Evolutionary conservation across 2,113 vertebrate genomes (phyloP), one percentile per base, ranked within the genome.

Genomic region (Cromileptes altivelis): DNA sequence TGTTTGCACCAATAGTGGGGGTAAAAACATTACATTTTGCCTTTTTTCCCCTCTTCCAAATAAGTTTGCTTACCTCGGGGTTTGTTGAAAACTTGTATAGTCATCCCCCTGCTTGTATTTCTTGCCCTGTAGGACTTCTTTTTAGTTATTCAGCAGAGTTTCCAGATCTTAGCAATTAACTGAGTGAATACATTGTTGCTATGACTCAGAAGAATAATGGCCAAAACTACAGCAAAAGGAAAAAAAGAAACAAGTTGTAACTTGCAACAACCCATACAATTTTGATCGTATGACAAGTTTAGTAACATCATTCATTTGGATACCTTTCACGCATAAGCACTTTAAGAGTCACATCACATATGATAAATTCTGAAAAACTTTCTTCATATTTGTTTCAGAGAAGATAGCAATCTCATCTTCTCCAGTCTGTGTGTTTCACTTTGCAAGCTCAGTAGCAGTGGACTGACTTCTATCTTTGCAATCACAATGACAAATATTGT

Each of bases 401-500:
- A 53, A 69, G 27, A 69, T 63, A 45, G 5, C 23, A 27, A 6
- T 7, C 47, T 55, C 9, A 27, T 62, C 33, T 17, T 11, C 11
- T 27, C 40, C 47, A 2, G 37, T 52, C 40, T 57, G 15, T 75
- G 70, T 53, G 49, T 55, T 45, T 37, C 50, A 68, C 33, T 65
- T 58, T 80, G 55, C 68, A 72, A 23, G 70, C 53, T 50, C 4
- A 19, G 30, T 7, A 61, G 15, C 80, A 75, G 72, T 37, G 12
- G 3, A 55, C 14, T 69, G 60, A 55, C 57, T 81, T 55, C 15
- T 3, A 23, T 70, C 37, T 57, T 58, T 40, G 19, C 63, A 62
- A 37, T 77, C 25, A 40, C 15, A 63, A 60, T 60, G 72, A 91
- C 81, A 83, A 80, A 86, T 57, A 56, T 14, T 33, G 10, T 61